A percentile compares a stretch with the other conserved stretches of the same genome.
Conservation (phyloP, 2,888 invertebrate genomes). For the Agonopterix alstromeriana region DNA sequence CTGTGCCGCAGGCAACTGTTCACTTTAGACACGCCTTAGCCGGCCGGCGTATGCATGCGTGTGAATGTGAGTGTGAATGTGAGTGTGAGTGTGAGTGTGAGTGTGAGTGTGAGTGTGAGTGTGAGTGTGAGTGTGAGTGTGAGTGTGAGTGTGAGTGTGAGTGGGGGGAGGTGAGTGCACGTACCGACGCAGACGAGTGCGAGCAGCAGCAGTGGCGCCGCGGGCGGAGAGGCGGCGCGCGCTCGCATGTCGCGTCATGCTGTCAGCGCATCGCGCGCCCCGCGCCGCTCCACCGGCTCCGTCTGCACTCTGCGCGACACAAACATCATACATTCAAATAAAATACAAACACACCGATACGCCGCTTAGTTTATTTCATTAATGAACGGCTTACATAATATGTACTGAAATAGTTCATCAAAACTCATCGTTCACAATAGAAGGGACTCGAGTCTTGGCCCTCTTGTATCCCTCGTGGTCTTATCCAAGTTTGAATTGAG, state of each 20-base stretch:
- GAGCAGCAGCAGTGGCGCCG: constrained; percentile 49
- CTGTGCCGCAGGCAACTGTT: constrained; percentile 53
- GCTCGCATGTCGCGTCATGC: constrained; percentile 8
- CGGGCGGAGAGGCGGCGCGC: constrained; percentile 28
- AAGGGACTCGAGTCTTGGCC: too few relatives aligned
- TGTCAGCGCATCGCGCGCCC: constrained; percentile 9
- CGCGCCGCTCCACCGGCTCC: constrained; percentile 4
- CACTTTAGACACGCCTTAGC: background rate
- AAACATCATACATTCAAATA: too few relatives aligned
- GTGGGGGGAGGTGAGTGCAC: background rate
- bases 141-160: too few relatives aligned
- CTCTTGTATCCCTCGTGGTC: too few relatives aligned
- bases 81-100: background rate
- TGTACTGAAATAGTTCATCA: too few relatives aligned
- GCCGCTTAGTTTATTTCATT: too few relatives aligned
- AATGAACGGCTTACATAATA: too few relatives aligned
- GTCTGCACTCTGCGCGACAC: background rate
- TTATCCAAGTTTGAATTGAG: too few relatives aligned
- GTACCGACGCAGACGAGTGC: constrained; percentile 38
- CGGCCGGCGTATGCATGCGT: too few relatives aligned
- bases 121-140: too few relatives aligned
- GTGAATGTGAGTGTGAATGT: background rate
- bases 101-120: background rate
- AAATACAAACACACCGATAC: too few relatives aligned
- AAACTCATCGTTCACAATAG: too few relatives aligned